Conservation (phyloP, 1,140 invertebrate species). For the Hyles euphorbiae region DNA sequence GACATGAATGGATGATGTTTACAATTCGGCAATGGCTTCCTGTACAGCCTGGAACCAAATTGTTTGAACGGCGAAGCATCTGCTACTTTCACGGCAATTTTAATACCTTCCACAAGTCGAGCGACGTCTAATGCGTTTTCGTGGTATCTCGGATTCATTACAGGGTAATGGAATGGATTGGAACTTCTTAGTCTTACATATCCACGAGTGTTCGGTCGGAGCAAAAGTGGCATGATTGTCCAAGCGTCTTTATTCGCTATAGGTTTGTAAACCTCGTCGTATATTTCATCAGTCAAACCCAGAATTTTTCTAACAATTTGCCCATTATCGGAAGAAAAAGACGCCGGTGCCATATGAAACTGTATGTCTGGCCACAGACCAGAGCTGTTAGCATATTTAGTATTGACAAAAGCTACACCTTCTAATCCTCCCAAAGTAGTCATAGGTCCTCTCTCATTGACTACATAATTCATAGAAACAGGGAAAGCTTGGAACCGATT, state of each 20-base stretch:
- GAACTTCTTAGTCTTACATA: constrained; percentile 83
- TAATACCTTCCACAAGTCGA: constrained; percentile 88
- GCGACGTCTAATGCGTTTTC: constrained; percentile 84
- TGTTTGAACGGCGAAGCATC: constrained; percentile 87
- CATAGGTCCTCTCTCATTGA: constrained; percentile 87
- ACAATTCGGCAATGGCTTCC: constrained; percentile 86
- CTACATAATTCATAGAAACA: constrained; percentile 86
- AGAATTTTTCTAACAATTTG: constrained; percentile 84
- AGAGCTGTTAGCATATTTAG: constrained; percentile 84
- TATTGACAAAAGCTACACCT: constrained; percentile 90
- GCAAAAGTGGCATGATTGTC: constrained; percentile 88
- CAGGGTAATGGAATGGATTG: constrained; percentile 90
- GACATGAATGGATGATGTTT: constrained; percentile 82
- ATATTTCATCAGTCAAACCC: constrained; percentile 89
- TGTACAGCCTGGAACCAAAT: constrained; percentile 86
- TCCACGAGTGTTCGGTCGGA: constrained; percentile 88
- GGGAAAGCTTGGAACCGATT: constrained; percentile 81
- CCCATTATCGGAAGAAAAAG: constrained; percentile 87
- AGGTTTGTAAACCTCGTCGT: constrained; percentile 85
- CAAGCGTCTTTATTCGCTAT: constrained; percentile 86
- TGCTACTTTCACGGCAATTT: constrained; percentile 82
- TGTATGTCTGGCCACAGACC: constrained; percentile 89
- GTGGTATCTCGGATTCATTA: constrained; percentile 94
- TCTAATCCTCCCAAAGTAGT: constrained; percentile 90
- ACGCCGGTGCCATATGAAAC: constrained; percentile 91